Evolutionary conservation across 1,140 invertebrate genomes (phyloP), one percentile per base, ranked within the genome.

Genomic region (Panonychus citri): DNA sequence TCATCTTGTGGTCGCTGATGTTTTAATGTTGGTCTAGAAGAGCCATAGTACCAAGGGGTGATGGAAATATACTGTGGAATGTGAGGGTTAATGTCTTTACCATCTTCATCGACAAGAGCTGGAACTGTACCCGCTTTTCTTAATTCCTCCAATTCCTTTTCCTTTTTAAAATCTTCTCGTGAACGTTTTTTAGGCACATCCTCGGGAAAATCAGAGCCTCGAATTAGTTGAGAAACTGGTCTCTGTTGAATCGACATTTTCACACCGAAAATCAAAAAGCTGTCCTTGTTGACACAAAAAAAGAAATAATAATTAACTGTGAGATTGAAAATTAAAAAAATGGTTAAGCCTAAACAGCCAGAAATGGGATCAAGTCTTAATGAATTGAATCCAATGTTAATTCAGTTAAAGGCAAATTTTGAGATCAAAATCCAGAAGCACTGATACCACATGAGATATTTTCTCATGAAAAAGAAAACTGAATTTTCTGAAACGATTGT

Each of bases 31-130:
- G 95, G 93, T 12, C 88, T 85, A 66, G 73, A 71, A 4, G 89
- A 77, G 8, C 87, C 87, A 74, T 90, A 94, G 69, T 98, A 99
- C 95, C 95, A 99, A 1, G 95, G 95, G 1, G 91, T 91, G 59
- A 86, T 81, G 58, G 93, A 88, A 65, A 99, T 99, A 65, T 99
- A 99, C 68, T 98, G 93, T 0, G 95, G 95, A 67, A 99, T 98
- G 64, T 99, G 95, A 2, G 95, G 95, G 74, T 99, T 99, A 48
- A 99, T 99, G 66, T 99, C 95, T 66, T 74, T 75, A 62, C 91
- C 94, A 70, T 94, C 88, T 71, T 98, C 91, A 71, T 99, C 95
- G 3, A 97, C 88, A 65, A 91, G 91, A 57, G 95, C 95, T 24
- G 94, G 93, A 2, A 88, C 93, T 64, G 88, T 95, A 67, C 95